These are phyloP conservation scores for Uloborus diversus DNA, from an alignment of 1,140 invertebrate genomes.

Conservation along the genomic window DNA sequence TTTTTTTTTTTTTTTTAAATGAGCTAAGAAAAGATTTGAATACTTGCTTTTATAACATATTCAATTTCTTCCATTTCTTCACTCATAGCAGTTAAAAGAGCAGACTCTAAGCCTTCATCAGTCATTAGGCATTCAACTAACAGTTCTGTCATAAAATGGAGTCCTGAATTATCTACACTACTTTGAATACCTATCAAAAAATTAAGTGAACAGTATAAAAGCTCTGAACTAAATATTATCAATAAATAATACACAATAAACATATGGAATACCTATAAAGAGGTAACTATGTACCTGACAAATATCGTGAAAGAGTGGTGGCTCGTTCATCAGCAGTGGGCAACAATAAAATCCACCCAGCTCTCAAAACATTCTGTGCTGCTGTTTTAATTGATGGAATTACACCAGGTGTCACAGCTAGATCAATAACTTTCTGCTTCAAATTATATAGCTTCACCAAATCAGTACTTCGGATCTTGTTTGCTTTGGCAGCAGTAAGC, in stretches of 20 bases:
- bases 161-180: conserved; percentile 56
- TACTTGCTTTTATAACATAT: conserved; percentile 58
- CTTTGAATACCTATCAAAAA: conserved; percentile 28
- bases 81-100: conserved; percentile 78
- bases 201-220: too few relatives aligned
- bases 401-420: conserved; percentile 79
- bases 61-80: conserved; percentile 69
- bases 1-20: too few relatives aligned
- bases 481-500: conserved; percentile 76
- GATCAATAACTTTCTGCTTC: conserved; percentile 75
- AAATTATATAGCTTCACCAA: conserved; percentile 72
- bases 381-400: conserved; percentile 80
- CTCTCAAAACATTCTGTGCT: conserved; percentile 84
- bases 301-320: conserved; percentile 81
- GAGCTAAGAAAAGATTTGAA: too few relatives aligned
- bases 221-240: too few relatives aligned
- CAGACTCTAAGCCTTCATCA: conserved; percentile 88
- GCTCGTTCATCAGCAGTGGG: conserved; percentile 92
- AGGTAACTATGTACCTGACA: conserved; percentile 70
- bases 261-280: background rate
- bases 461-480: conserved; percentile 12
- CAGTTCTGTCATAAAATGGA: conserved; percentile 89
- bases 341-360: conserved; percentile 88
- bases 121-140: conserved; percentile 87
- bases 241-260: too few relatives aligned